phyloP scores from a whole-genome alignment of 2,888 invertebrate genomes.

The Drosophila mulleri region DNA sequence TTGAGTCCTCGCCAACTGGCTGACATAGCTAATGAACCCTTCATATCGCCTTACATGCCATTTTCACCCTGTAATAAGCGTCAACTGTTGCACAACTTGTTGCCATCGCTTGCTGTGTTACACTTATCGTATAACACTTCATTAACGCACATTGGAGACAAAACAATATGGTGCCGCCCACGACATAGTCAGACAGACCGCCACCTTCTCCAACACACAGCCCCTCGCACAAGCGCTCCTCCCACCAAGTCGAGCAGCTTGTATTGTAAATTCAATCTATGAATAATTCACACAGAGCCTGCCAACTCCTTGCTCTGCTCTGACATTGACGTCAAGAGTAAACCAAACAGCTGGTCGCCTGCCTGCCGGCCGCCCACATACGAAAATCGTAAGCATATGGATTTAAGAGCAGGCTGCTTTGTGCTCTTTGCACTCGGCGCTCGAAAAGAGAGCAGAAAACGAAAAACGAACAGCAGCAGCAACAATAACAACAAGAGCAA shows the following conservation, averaged over 20 bases:
- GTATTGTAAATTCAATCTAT: conserved; percentile 66
- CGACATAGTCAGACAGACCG: conserved; percentile 28
- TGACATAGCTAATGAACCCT: conserved; percentile 22
- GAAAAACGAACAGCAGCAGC: conserved; percentile 17
- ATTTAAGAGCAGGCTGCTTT: conserved; percentile 45
- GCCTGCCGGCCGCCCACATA: conserved; percentile 66
- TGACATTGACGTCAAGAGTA: conserved; percentile 16
- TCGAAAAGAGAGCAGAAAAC: conserved; percentile 45
- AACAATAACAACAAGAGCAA: conserved; percentile 5
- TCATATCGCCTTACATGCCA: conserved; percentile 12
- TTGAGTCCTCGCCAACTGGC: background rate
- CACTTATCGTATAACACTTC: conserved; percentile 71
- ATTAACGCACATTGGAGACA: conserved; percentile 51
- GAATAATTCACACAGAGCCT: conserved; percentile 71
- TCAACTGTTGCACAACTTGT: conserved; percentile 70
- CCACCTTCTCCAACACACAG: background rate
- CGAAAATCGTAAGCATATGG: conserved; percentile 7
- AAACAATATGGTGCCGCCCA: conserved; percentile 74
- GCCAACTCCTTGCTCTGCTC: conserved; percentile 46
- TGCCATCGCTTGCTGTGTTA: conserved; percentile 60
- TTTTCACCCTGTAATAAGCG: conserved; percentile 30
- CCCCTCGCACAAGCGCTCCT: background rate
- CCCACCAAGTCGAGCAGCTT: background rate
- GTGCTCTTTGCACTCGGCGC: conserved; percentile 30
- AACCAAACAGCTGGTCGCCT: conserved; percentile 12